Percentiles rank a stretch among this genome's conserved stretches.
These are phyloP conservation scores for Serrognathus titanus DNA, from an alignment of 2,888 invertebrate genomes.

Conservation along the genomic window DNA sequence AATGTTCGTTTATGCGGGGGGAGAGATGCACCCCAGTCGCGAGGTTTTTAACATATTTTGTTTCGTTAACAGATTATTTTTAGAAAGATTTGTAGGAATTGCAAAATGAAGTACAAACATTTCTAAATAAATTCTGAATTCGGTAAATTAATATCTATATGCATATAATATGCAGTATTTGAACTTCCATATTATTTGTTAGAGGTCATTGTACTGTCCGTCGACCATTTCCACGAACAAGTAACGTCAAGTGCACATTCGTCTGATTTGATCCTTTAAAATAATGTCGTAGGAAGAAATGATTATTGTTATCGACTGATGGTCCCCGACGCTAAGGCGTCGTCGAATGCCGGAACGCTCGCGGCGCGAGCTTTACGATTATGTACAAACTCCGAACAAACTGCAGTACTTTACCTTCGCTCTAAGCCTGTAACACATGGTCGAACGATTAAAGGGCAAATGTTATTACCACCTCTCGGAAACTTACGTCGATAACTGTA, in stretches of 20 bases:
- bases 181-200: no score
- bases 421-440: conserved; percentile 36
- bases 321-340: conserved; percentile 19
- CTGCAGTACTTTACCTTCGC: conserved; percentile 39
- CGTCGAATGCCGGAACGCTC: conserved; percentile 18
- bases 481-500: conserved; percentile 39
- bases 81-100: no score
- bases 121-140: no score
- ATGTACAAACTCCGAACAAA: conserved; percentile 37
- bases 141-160: no score
- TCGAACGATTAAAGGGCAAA: conserved; percentile 39
- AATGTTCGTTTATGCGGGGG: no score
- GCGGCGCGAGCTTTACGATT: conserved; percentile 34
- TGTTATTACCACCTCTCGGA: conserved; percentile 37
- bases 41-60: no score
- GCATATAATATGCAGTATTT: no score
- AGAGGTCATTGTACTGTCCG: no score
- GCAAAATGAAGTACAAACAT: no score
- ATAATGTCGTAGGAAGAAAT: conserved; percentile 24
- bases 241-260: not conserved
- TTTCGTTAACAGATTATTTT: no score
- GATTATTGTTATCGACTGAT: conserved; percentile 24
- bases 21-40: no score
- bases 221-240: not conserved
- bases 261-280: conserved; percentile 6